Conservation (phyloP, 2,888 invertebrate genomes). For the Dynastes maya region DNA sequence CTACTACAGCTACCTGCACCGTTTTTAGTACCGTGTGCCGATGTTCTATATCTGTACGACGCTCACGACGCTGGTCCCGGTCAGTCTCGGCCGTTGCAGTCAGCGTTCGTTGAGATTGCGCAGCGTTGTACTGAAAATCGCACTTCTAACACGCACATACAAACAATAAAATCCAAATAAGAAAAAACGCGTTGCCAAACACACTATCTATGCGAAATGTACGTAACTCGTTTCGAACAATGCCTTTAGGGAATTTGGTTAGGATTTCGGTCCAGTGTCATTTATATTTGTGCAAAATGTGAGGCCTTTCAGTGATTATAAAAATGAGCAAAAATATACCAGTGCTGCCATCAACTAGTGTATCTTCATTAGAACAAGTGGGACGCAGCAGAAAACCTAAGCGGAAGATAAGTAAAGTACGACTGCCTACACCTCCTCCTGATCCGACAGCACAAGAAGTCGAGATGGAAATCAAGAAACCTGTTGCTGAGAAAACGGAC, state of each 20-base stretch:
- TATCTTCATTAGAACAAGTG: constrained; percentile 54
- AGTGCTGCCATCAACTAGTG: constrained; percentile 52
- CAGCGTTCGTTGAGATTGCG: constrained; percentile 53
- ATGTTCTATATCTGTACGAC: constrained; percentile 64
- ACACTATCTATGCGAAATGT: background rate
- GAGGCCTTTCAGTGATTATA: constrained; percentile 6
- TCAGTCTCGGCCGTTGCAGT: constrained; percentile 64
- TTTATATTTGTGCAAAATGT: constrained; percentile 31
- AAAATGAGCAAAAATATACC: constrained; percentile 55
- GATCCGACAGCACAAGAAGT: constrained; percentile 63
- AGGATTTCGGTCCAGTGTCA: background rate
- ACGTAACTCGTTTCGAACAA: background rate
- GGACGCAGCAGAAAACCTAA: constrained; percentile 49
- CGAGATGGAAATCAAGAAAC: constrained; percentile 48
- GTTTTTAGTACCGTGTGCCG: constrained; percentile 64
- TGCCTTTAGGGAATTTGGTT: background rate
- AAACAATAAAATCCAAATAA: constrained; percentile 26
- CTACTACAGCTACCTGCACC: constrained; percentile 49
- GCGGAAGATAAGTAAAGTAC: constrained; percentile 60
- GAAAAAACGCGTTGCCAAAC: constrained; percentile 25
- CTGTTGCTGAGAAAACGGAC: constrained; percentile 63
- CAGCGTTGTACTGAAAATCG: constrained; percentile 42
- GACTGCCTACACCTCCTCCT: constrained; percentile 71
- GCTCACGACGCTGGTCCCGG: constrained; percentile 61
- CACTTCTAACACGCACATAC: constrained; percentile 23